A percentile compares a stretch with the other conserved stretches of the same genome.
phyloP scores from a whole-genome alignment of 2,888 invertebrate genomes.

The Hecatera dysodea region DNA sequence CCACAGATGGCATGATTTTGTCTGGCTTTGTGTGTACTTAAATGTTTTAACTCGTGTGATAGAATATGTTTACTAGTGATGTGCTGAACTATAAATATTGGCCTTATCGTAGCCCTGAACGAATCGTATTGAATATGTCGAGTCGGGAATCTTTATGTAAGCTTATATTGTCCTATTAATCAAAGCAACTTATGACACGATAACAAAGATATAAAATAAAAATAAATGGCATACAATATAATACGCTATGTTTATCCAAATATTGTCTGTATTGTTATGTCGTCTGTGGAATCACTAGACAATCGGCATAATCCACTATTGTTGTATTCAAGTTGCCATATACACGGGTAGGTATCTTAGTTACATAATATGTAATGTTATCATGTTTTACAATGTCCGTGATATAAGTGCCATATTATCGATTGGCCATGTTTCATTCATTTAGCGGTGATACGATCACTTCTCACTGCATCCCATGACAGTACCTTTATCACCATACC shows the following conservation, averaged over 20 bases:
- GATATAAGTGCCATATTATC: constrained; percentile 86
- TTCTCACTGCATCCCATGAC: constrained; percentile 81
- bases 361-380: constrained; percentile 68
- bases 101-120: constrained; percentile 53
- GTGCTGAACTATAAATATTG: constrained; percentile 57
- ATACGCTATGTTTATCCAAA: constrained; percentile 36
- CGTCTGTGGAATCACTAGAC: constrained; percentile 64
- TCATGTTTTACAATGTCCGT: constrained; percentile 79
- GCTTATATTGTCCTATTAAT: constrained; percentile 37
- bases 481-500: constrained; percentile 66
- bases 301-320: constrained; percentile 73
- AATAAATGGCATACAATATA: constrained; percentile 26
- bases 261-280: constrained; percentile 48
- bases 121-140: constrained; percentile 38
- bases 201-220: constrained; percentile 30
- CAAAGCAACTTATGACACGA: constrained; percentile 40
- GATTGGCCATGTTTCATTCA: constrained; percentile 77
- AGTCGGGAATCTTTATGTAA: constrained; percentile 34
- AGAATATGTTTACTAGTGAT: constrained; percentile 56
- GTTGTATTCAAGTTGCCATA: constrained; percentile 78
- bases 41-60: constrained; percentile 57
- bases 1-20: constrained; percentile 65
- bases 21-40: constrained; percentile 61
- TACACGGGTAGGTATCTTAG: constrained; percentile 79
- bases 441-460: constrained; percentile 68